Evolutionary conservation across 2,888 invertebrate species (phyloP).

Genomic region (Philereme vetulata): DNA sequence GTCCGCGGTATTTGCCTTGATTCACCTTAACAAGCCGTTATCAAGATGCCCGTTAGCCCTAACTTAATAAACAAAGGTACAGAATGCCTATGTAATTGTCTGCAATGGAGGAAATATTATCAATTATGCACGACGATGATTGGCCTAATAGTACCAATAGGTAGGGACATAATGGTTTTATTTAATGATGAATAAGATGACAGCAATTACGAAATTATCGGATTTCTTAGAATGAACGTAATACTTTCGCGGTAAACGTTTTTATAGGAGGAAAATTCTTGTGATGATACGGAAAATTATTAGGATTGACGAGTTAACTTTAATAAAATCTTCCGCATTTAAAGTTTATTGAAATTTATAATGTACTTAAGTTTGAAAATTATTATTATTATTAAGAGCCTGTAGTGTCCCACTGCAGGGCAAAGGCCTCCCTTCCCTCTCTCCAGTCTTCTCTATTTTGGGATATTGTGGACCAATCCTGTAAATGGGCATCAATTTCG

Average conservation of each 20-base stretch:
- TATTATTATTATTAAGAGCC: too few species aligned
- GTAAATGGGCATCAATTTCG: too few species aligned
- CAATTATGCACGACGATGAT: conserved; percentile 17
- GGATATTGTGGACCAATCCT: too few species aligned
- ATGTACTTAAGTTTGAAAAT: too few species aligned
- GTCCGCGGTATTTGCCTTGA: too few species aligned
- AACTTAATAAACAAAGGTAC: conserved; percentile 14
- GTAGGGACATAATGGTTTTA: conserved; percentile 8
- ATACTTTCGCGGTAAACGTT: conserved; percentile 23
- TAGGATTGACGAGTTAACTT: background rate
- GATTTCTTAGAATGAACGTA: conserved; percentile 31
- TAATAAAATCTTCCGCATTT: background rate
- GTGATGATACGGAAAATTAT: conserved; percentile 22
- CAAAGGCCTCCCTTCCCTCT: too few species aligned
- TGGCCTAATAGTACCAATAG: conserved; percentile 16
- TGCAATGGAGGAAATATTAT: conserved; percentile 29
- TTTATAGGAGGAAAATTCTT: conserved; percentile 24
- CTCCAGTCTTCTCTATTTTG: too few species aligned
- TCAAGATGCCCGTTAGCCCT: too few species aligned
- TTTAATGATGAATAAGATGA: conserved; percentile 29
- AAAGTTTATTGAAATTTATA: too few species aligned
- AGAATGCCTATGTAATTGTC: conserved; percentile 31
- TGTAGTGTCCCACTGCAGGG: too few species aligned
- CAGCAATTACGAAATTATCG: conserved; percentile 33
- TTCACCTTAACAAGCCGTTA: too few species aligned